These are phyloP conservation scores for Ctenosaura bakeri DNA, from an alignment of 2,797 vertebrate species.

Conservation along the genomic window DNA sequence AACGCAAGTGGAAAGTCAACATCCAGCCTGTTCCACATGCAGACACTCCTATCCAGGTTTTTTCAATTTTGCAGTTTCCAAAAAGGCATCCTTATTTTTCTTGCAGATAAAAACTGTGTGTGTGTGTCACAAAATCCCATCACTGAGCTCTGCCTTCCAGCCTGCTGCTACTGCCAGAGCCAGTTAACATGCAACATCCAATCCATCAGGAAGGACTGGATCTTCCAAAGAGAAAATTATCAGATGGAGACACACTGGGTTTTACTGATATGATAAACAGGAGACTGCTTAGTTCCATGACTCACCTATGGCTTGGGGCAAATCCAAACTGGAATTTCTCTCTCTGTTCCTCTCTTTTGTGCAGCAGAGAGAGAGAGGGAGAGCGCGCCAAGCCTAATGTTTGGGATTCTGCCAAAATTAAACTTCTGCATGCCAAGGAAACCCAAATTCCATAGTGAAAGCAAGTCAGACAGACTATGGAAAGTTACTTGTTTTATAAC, in stretches of 20 bases:
- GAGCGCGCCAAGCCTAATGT: not conserved
- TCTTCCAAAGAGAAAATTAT: slow-evolving; percentile 26
- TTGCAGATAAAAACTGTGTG: not conserved
- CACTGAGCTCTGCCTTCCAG: slow-evolving; percentile 1
- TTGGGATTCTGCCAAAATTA: slow-evolving; percentile 8
- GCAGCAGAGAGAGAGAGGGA: not conserved
- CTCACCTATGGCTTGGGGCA: slow-evolving; percentile 14
- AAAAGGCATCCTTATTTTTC: not conserved
- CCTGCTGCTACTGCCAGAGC: slow-evolving; percentile 1
- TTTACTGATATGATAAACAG: slow-evolving; percentile 25
- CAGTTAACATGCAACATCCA: slow-evolving; percentile 15
- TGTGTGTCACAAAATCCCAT: not conserved
- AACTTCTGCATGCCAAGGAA: slow-evolving; percentile 1
- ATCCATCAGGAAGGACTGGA: slow-evolving; percentile 9
- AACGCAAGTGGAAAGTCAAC: not conserved
- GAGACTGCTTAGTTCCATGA: slow-evolving; percentile 12
- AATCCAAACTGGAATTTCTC: not conserved
- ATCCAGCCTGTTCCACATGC: not conserved
- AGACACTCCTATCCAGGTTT: not conserved
- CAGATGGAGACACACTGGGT: slow-evolving; percentile 30
- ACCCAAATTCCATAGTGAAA: not conserved
- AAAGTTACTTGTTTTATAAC: not conserved
- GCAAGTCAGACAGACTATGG: not conserved
- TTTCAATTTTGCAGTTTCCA: not conserved
- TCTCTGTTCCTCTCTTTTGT: not conserved